A percentile compares a stretch with the other conserved stretches of the same genome.
Evolutionary conservation across 2,113 vertebrate species (phyloP).

Genomic region (Calonectris borealis): DNA sequence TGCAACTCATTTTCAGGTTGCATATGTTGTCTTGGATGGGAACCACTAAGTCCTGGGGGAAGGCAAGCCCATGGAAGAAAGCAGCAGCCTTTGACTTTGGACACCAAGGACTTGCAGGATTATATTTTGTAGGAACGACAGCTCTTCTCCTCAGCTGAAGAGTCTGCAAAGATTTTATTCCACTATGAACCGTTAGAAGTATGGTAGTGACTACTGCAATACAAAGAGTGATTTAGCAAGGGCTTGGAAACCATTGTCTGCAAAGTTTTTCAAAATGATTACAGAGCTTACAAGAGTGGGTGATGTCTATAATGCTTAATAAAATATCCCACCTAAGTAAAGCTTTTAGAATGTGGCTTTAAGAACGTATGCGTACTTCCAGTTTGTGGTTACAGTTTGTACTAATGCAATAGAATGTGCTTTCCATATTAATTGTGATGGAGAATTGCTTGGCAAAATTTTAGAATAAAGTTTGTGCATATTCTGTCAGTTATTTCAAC

Average conservation of each 20-base stretch:
- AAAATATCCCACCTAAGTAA: background rate
- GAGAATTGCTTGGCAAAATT: background rate
- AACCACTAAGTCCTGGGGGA: background rate
- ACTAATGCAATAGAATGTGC: background rate
- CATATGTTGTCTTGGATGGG: background rate
- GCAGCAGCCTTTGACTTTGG: background rate
- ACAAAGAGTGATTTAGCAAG: background rate
- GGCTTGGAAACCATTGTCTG: background rate
- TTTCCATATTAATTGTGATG: background rate
- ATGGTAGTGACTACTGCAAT: background rate
- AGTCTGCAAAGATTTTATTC: background rate
- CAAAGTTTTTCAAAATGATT: background rate
- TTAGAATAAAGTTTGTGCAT: background rate
- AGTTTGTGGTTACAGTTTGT: background rate
- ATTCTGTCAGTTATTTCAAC: background rate
- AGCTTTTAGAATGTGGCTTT: background rate
- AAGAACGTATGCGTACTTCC: background rate
- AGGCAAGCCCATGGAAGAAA: background rate
- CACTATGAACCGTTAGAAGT: background rate
- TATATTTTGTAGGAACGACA: background rate
- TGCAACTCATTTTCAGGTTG: background rate
- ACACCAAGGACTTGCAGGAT: background rate
- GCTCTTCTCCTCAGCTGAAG: background rate
- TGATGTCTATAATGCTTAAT: background rate
- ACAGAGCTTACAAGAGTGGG: background rate